Evolutionary conservation across 2,797 vertebrate genomes (phyloP), one percentile per base, ranked within the genome.

Genomic region (Coilia nasus): DNA sequence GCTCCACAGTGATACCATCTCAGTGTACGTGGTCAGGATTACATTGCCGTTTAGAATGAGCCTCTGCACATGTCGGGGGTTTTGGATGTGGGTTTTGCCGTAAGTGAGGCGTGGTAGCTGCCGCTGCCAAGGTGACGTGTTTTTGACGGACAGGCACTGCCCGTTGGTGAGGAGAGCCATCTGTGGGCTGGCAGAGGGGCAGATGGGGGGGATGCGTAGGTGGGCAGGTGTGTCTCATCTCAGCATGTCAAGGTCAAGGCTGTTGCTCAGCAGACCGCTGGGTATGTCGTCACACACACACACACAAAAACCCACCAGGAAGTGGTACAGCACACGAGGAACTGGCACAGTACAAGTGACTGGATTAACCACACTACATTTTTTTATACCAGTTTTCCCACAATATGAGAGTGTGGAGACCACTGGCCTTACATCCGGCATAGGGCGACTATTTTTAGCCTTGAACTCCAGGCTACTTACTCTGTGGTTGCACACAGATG

Each of bases 191-290:
- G 44, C 80, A 31, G 78, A 31, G 5, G 28, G 67, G 83, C 5
- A 35, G 25, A 28, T 15, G 10, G 23, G 62, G 57, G 50, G n/a
- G 57, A 31, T 12, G 35, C 50, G 67, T 2, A 44, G 31, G 35
- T 19, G 6, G 21, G 47, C 31, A 21, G 23, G n/a, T 6, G 81
- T 59, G 64, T 71, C 17, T 41, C 81, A 25, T 71, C 31, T 83
- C 67, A 62, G n/a, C 64, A 78, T 23, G 12, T 47, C 41, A 10
- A 59, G 83, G 54, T 81, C 62, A 84, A n/a, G 17, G 60, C 46
- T 10, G 35, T 80, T 28, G 41, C 57, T 41, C 11, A 31, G 23
- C 9, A 50, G 41, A 81, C 44, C 11, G 2, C 28, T 71, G 0
- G 3, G 19, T n/a, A 57, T 71, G 64, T 31, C 31, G 62, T 28